Base-by-base conservation (phyloP, 2,888 invertebrate genomes). In the Chrysolina americana region DNA sequence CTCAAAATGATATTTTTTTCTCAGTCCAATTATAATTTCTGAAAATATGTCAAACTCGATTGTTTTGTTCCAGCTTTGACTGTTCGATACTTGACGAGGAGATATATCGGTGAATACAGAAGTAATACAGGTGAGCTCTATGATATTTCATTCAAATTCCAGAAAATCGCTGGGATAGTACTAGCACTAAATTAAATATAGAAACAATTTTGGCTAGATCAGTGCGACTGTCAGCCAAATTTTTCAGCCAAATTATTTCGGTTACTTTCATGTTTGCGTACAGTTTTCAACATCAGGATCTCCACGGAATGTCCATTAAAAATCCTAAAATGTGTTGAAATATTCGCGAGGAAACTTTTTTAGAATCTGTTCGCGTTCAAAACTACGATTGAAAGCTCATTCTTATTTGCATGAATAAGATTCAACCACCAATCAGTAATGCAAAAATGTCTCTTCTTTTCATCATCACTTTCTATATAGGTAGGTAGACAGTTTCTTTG, bases 81-180 rank as follows among this genome's bases (percentile, higher is more conserved):
- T 73, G 95, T 95, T 3, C 91, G 95, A 79, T 95, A 94, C 86
- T 88, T 95, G 79, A 95, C 95, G 5, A 91, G 93, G 84, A 89
- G 95, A 83, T 95, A 92, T 87, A 94, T 94, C 76, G 94, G 94
- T 76, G 94, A 95, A 90, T 94, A 95, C 87, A 92, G 94, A 84
- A 94, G 94, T 82, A 94, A 94, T 84, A 94, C 94, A 89, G 94
- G 94, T 94, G 87, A 89, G 89, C 85, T 68, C 23, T 28, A 66
- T 65, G 41, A 71, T 21, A 41, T 21, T 41, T 41, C 19, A 17
- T 21, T 19, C 19, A 36, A 28, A 59, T 23, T n/a, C 59, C 23
- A 6, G 59, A 28, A 59, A 59, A 59, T 36, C 59, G n/a, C 48
- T 66, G 28, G 36, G 28, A 50, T 50, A n/a, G 66, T 66, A 36